Evolutionary conservation across 2,888 invertebrate genomes (phyloP), one percentile per base, ranked within the genome.

Genomic region (Drosophila lutescens): DNA sequence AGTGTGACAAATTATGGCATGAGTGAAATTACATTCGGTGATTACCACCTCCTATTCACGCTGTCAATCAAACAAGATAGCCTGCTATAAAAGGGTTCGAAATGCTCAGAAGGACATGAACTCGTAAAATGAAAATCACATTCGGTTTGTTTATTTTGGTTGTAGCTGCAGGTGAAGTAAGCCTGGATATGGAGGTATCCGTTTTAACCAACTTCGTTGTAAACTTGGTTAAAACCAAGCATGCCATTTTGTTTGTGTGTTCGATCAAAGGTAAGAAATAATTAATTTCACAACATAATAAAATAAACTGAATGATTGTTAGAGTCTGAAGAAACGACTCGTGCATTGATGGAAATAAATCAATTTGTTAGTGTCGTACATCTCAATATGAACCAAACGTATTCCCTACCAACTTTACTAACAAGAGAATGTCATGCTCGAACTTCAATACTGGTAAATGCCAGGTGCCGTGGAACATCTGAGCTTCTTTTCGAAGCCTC

Each of bases 391-490:
- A 30, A 30, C 3, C 56, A 65, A 26, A 63, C 78, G 2, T 77
- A 74, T 55, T 60, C 61, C 1, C 53, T 90, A 4, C 3, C 10
- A 15, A 43, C 44, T 0, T 63, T 87, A 9, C 59, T 91, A 43
- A 77, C 81, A 1, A 65, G 75, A 13, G 32, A 72, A 9, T 83
- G 77, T 41, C 71, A 82, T 59, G 89, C 82, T 7, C 76, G 76
- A 17, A 88, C 90, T 4, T 34, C 82, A 0, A 77, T 91, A 10
- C 65, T 91, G 47, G 74, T 91, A 10, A 80, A 91, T 61, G 80
- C 87, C 0, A 53, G 53, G 3, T 91, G 91, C n/a, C 32, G 60
- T 0, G 65, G 77, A 1, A 53, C 83, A 4, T 8, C 41, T 13
- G 26, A 23, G 0, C 53, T 90, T 0, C 70, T 91, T 1, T 46